phyloP scores from a whole-genome alignment of 2,888 invertebrate genomes.

The Anarsia innoxiella region DNA sequence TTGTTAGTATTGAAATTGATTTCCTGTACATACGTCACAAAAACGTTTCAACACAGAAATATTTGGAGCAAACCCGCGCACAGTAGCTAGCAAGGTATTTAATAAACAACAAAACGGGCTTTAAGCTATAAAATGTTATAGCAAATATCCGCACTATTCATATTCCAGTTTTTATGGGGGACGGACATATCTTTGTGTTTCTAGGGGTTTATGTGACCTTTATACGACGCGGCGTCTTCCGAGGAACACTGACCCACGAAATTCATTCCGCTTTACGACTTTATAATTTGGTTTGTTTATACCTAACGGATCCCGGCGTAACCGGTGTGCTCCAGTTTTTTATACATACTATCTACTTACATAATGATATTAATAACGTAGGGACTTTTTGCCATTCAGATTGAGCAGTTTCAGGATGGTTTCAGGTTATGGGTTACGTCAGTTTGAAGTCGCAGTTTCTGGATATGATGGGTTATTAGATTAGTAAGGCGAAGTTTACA shows the following conservation, averaged over 20 bases:
- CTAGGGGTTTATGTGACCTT: conserved; percentile 58
- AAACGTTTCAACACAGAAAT: too few species aligned
- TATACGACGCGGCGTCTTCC: conserved; percentile 39
- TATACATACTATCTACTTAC: too few species aligned
- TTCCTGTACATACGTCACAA: too few species aligned
- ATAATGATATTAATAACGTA: too few species aligned
- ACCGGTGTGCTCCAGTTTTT: conserved; percentile 1
- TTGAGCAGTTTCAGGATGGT: too few species aligned
- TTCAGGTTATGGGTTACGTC: too few species aligned
- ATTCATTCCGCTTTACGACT: conserved; percentile 39
- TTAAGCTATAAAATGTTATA: conserved; percentile 52
- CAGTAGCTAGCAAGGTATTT: conserved; percentile 29
- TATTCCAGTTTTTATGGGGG: conserved; percentile 58
- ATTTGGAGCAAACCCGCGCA: conserved; percentile 1
- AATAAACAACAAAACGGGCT: conserved; percentile 49
- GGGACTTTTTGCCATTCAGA: too few species aligned
- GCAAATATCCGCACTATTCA: conserved; percentile 59
- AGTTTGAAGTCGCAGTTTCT: too few species aligned
- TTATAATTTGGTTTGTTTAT: conserved; percentile 39
- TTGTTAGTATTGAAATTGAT: too few species aligned
- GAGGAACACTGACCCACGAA: conserved; percentile 43
- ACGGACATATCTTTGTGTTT: conserved; percentile 57
- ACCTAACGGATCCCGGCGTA: neutral
- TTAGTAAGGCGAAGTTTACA: too few species aligned
- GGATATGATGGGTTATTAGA: too few species aligned